Evolutionary conservation across 2,797 vertebrate genomes (phyloP).

Genomic region (Lutjanus campechanus): DNA sequence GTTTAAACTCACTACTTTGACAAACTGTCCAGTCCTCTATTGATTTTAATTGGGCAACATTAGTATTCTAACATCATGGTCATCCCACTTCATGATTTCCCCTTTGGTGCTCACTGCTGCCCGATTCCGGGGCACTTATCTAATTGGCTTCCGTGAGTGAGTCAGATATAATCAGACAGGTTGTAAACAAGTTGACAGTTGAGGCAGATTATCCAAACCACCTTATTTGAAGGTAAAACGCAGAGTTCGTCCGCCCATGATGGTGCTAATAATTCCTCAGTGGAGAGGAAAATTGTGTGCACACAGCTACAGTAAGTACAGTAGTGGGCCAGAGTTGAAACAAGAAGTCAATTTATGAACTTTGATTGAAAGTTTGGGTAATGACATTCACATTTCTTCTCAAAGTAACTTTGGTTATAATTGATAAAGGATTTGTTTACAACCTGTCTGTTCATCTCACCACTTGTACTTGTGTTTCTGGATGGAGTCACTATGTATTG

Average conservation of each 20-base stretch:
- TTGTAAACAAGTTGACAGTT: not conserved
- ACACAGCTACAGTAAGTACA: not conserved
- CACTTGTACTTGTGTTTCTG: not conserved
- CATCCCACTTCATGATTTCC: not conserved
- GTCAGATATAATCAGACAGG: not conserved
- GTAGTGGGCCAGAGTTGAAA: not conserved
- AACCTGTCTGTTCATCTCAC: not conserved
- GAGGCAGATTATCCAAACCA: not conserved
- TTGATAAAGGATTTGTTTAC: not conserved
- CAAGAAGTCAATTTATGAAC: not conserved
- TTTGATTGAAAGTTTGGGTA: not conserved
- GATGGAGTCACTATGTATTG: too few relatives aligned
- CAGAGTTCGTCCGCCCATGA: not conserved
- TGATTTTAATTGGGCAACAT: constrained; percentile 1
- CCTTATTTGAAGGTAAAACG: not conserved
- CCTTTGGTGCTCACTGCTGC: not conserved
- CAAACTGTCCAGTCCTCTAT: not conserved
- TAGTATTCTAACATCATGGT: not conserved
- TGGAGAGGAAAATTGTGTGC: not conserved
- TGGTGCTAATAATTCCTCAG: not conserved
- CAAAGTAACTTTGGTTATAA: not conserved
- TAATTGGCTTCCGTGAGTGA: not conserved
- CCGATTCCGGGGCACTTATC: not conserved
- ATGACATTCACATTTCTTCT: not conserved
- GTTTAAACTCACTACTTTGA: not conserved